These are phyloP conservation scores for Cebidichthys violaceus DNA, from an alignment of 2,113 vertebrate genomes.

Conservation along the genomic window DNA sequence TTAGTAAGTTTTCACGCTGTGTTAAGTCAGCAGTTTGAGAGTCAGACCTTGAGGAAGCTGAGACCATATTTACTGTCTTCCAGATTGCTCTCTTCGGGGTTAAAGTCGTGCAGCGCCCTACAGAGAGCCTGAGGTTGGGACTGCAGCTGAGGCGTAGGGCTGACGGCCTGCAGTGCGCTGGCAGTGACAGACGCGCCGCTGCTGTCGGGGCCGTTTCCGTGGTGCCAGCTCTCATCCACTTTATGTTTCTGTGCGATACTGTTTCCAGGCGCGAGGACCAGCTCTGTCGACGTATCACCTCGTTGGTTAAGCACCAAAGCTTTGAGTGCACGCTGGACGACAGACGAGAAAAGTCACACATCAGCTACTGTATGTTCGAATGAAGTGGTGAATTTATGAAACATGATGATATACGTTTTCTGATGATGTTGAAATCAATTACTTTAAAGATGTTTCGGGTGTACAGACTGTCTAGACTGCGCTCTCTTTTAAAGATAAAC, in stretches of 20 bases:
- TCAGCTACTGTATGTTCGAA: slow-evolving; percentile 3
- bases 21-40: slow-evolving; percentile 18
- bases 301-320: slow-evolving; percentile 81
- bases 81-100: slow-evolving; percentile 82
- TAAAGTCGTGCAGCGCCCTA: slow-evolving; percentile 88
- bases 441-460: background rate
- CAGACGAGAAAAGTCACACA: background rate
- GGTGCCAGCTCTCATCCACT: slow-evolving; percentile 88
- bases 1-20: background rate
- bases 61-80: slow-evolving; percentile 85
- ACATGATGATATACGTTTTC: background rate
- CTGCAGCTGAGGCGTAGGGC: slow-evolving; percentile 76
- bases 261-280: slow-evolving; percentile 86
- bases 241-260: slow-evolving; percentile 82
- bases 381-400: background rate
- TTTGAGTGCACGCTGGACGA: slow-evolving; percentile 85
- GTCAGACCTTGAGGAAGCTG: slow-evolving; percentile 86
- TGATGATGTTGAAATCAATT: background rate
- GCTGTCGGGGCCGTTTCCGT: slow-evolving; percentile 83
- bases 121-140: slow-evolving; percentile 84
- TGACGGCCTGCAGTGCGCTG: slow-evolving; percentile 82
- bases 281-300: slow-evolving; percentile 84
- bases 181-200: slow-evolving; percentile 79
- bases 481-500: slow-evolving; percentile 9
- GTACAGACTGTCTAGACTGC: background rate